phyloP scores from a whole-genome alignment of 1,140 invertebrate species.

The Brachionus calyciflorus region DNA sequence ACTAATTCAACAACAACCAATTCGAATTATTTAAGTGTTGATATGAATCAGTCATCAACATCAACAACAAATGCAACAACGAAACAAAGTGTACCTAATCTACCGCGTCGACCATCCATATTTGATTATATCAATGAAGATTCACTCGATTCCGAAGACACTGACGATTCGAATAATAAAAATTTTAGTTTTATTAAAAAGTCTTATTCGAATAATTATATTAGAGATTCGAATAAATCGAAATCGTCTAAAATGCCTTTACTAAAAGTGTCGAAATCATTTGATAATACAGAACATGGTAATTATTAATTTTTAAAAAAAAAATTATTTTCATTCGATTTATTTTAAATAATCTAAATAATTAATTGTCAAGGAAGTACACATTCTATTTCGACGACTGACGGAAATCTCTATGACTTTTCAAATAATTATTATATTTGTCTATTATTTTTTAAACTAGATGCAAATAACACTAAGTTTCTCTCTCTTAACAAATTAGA shows the following conservation, averaged over 20 bases:
- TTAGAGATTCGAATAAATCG: background rate
- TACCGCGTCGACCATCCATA: conserved; percentile 6
- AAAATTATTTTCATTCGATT: no score
- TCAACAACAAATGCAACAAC: background rate
- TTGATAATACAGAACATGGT: conserved; percentile 17
- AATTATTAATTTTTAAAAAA: no score
- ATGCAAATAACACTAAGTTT: no score
- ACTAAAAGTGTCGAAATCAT: conserved; percentile 8
- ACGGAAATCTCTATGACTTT: no score
- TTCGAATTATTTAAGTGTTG: background rate
- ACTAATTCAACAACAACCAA: background rate
- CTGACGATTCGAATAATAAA: background rate
- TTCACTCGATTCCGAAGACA: background rate
- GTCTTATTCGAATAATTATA: background rate
- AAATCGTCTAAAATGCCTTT: background rate
- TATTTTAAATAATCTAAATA: no score
- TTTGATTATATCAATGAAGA: conserved; percentile 26
- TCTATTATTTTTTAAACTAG: no score
- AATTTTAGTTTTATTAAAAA: conserved; percentile 11
- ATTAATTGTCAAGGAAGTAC: no score
- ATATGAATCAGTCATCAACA: background rate
- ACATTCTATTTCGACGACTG: no score
- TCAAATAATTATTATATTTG: no score
- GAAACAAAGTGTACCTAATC: background rate
- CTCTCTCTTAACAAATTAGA: no score